Conservation (phyloP, 2,113 vertebrate species). For the Pan paniscus region DNA sequence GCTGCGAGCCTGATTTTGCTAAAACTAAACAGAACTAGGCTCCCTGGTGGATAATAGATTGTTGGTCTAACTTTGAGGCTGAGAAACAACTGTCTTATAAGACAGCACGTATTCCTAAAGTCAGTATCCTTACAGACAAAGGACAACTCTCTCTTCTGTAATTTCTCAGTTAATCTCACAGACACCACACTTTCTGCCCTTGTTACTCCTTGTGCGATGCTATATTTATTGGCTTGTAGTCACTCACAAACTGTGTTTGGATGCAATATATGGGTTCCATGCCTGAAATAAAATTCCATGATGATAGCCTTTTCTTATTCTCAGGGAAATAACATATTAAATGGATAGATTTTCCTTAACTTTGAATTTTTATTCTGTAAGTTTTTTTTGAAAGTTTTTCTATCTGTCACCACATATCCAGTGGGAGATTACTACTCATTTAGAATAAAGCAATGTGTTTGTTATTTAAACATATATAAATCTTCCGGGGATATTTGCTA, state of each 20-base stretch:
- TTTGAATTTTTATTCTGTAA: background rate
- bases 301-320: background rate
- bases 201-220: background rate
- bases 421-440: background rate
- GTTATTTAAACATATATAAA: background rate
- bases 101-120: background rate
- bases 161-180: background rate
- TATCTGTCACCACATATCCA: background rate
- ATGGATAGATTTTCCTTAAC: background rate
- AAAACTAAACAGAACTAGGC: background rate
- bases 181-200: background rate
- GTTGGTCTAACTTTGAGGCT: background rate
- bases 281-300: background rate
- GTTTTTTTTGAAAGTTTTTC: background rate
- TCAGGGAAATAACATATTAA: background rate
- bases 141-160: background rate
- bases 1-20: slow-evolving; percentile 3
- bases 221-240: background rate
- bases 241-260: background rate
- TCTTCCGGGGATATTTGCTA: background rate
- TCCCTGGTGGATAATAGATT: background rate
- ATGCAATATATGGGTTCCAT: background rate
- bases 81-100: background rate
- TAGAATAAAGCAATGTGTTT: background rate
- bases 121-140: background rate